Evolutionary conservation across 2,888 invertebrate genomes (phyloP), one percentile per base, ranked within the genome.

Genomic region (Campoletis raptor): DNA sequence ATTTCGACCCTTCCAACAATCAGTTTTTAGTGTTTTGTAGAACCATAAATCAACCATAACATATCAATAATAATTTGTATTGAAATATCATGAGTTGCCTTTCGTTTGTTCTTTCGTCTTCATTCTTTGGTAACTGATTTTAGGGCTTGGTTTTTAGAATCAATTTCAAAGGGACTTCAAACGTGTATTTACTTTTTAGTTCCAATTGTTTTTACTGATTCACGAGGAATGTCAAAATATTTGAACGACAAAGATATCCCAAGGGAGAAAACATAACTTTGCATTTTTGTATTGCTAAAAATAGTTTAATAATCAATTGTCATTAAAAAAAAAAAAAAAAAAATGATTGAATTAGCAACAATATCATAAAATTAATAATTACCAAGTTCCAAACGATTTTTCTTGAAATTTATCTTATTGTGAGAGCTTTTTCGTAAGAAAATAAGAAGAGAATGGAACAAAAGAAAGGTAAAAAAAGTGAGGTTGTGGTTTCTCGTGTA

Each of bases 391-490:
- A 30, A 15, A 30, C 5, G 61, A 61, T 61, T 61, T 30, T 30
- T 12, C 15, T 15, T 24, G 15, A 30, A 15, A 61, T 61, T 61
- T 69, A 45, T 42, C 69, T 42, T 37, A 42, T 69, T 12, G 21
- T 7, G 21, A 73, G 36, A 73, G 36, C 15, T 54, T 57, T 72
- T 40, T 52, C 54, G 37, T 37, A 37, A 37, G n/a, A 37, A 54
- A 57, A 37, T 30, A 37, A 73, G 37, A 66, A 45, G 9, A n/a
- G 67, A 40, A 40, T 1, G 9, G 42, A 45, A 21, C 24, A 69
- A 69, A 12, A 52, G 72, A n/a, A 24, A 48, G 24, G 30, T 36
- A 52, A 73, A n/a, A n/a, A 73, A n/a, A 73, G 30, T 18, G 30
- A 40, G 21, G 40, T 15, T 64, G 12, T 70, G 21, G 48, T 36